phyloP scores from a whole-genome alignment of 2,113 vertebrate species.

The Prinia subflava region DNA sequence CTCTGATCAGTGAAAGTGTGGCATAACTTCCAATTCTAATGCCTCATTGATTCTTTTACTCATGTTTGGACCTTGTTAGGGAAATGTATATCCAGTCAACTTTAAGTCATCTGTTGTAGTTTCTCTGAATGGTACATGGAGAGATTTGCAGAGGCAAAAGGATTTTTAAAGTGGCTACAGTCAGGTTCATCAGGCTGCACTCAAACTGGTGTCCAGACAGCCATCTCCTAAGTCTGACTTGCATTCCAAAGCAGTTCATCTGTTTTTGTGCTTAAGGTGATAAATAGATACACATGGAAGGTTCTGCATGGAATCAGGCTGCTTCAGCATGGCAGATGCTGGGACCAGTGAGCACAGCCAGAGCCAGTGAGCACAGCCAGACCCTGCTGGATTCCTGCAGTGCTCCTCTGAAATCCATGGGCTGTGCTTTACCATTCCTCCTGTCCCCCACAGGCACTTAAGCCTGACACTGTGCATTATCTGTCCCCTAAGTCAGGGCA shows the following conservation, averaged over 20 bases:
- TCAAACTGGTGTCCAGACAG: not conserved
- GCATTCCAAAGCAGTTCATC: not conserved
- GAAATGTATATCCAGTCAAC: not conserved
- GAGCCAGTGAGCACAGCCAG: not conserved
- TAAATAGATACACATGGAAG: not conserved
- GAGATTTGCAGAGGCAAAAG: not conserved
- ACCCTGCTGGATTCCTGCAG: not conserved
- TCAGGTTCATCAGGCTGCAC: not conserved
- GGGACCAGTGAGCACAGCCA: not conserved
- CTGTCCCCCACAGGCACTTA: not conserved
- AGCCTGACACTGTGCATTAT: not conserved
- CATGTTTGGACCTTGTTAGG: not conserved
- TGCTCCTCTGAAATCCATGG: not conserved
- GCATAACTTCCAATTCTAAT: not conserved
- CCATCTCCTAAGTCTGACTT: not conserved
- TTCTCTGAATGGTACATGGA: not conserved
- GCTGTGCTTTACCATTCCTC: not conserved
- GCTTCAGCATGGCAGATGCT: not conserved
- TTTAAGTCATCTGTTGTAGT: not conserved
- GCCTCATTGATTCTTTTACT: not conserved
- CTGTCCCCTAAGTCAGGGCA: accelerated
- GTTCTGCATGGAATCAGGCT: not conserved
- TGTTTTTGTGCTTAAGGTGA: not conserved
- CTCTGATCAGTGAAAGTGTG: not conserved
- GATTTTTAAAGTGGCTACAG: not conserved